Conservation (phyloP, 2,888 invertebrate species). For the Disparrhopalites patrizii region DNA sequence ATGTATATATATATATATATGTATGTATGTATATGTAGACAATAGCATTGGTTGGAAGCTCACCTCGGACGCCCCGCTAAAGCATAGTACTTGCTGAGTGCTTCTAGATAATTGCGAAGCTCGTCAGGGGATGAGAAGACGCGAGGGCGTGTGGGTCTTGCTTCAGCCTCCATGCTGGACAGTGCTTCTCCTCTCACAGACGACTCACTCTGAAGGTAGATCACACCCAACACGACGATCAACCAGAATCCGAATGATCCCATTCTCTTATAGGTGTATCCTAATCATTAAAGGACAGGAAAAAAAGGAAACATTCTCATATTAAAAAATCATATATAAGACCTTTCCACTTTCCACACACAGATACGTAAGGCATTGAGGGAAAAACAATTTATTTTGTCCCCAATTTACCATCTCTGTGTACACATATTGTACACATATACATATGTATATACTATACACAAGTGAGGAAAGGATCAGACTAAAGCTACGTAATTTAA, state of each 20-base stretch:
- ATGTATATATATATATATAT: neutral
- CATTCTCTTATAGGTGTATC: too few relatives aligned
- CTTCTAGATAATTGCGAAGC: conserved; percentile 55
- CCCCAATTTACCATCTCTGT: too few relatives aligned
- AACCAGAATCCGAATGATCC: conserved; percentile 33
- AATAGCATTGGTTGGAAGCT: conserved; percentile 16
- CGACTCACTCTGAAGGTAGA: conserved; percentile 29
- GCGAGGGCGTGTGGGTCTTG: conserved; percentile 50
- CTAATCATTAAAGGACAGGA: too few relatives aligned
- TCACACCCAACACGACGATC: conserved; percentile 32
- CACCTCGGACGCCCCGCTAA: conserved; percentile 57
- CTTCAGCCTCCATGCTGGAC: conserved; percentile 43
- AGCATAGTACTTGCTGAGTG: conserved; percentile 57
- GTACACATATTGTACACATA: too few relatives aligned
- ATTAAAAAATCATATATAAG: too few relatives aligned
- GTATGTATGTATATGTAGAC: neutral
- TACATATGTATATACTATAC: too few relatives aligned
- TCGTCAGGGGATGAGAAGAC: conserved; percentile 55
- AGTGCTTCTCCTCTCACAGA: conserved; percentile 31
- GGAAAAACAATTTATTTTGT: too few relatives aligned
- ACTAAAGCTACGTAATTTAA: too few relatives aligned
- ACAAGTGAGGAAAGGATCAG: too few relatives aligned
- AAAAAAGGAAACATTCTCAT: too few relatives aligned
- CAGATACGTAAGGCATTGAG: too few relatives aligned
- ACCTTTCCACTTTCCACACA: too few relatives aligned